Conservation (phyloP, 2,797 vertebrate species). For the Sebastes minor region DNA sequence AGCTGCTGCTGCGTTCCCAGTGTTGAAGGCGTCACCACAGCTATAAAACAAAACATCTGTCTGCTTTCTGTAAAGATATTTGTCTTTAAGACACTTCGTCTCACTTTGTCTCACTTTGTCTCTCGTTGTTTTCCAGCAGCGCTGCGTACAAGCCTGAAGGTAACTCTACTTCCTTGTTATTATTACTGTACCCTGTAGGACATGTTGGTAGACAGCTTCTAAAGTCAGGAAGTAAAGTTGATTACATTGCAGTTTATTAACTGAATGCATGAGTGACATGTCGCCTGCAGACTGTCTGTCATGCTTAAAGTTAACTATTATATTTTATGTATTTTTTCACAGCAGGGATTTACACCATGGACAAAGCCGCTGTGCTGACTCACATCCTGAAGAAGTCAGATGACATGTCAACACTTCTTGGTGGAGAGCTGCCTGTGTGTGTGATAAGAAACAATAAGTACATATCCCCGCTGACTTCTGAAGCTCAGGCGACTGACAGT, state of each 20-base stretch:
- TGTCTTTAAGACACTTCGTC: neutral
- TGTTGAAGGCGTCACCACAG: neutral
- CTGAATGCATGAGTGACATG: neutral
- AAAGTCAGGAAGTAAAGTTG: neutral
- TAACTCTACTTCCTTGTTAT: neutral
- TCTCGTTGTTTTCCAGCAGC: neutral
- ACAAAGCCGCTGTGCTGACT: conserved; percentile 57
- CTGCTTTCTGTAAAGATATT: neutral
- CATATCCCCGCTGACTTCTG: conserved; percentile 34
- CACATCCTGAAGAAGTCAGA: conserved; percentile 35
- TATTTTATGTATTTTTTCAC: neutral
- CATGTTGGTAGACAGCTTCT: neutral
- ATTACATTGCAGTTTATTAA: neutral
- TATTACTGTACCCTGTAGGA: neutral
- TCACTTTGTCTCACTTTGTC: neutral
- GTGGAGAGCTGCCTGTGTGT: conserved; percentile 59
- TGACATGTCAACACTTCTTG: conserved; percentile 52
- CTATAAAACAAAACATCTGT: too few relatives aligned
- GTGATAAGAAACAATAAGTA: conserved; percentile 65
- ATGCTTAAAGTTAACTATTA: neutral
- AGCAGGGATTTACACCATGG: conserved; percentile 39
- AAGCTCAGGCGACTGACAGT: neutral
- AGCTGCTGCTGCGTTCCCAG: too few relatives aligned
- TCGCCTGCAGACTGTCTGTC: neutral
- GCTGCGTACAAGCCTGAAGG: neutral